Evolutionary conservation across 2,888 invertebrate species (phyloP).

Genomic region (Drosophila barbarae): DNA sequence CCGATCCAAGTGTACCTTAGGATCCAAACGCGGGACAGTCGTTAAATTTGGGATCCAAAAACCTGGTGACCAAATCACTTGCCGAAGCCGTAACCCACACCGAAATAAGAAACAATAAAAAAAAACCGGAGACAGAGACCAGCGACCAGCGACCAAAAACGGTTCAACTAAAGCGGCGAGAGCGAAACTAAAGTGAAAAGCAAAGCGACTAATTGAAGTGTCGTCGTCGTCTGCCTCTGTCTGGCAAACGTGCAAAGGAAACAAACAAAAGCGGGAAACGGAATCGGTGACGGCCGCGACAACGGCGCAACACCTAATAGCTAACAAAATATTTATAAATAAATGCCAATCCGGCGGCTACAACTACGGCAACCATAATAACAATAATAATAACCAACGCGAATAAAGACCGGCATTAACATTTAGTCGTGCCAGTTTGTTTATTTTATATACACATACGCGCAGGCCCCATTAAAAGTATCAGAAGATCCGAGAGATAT

Average conservation of each 20-base stretch:
- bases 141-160: conserved; percentile 10
- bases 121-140: conserved; percentile 4
- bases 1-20: neutral
- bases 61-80: conserved; percentile 4
- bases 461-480: conserved; percentile 38
- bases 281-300: conserved; percentile 29
- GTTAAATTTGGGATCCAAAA: conserved; percentile 1
- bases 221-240: conserved; percentile 15
- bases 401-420: conserved; percentile 58
- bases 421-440: conserved; percentile 67
- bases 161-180: conserved; percentile 29
- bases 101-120: conserved; percentile 9
- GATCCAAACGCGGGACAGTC: neutral
- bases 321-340: conserved; percentile 49
- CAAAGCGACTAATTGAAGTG: conserved; percentile 55
- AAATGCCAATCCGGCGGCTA: conserved; percentile 20
- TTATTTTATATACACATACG: conserved; percentile 55
- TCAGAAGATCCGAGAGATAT: conserved; percentile 14
- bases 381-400: conserved; percentile 21
- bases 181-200: conserved; percentile 56
- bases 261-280: conserved; percentile 64
- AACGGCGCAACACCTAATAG: conserved; percentile 38
- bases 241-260: conserved; percentile 57
- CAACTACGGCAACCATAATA: conserved; percentile 44
- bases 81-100: conserved; percentile 1